Conservation (phyloP, 2,113 vertebrate genomes). For the Cyrtonyx montezumae region DNA sequence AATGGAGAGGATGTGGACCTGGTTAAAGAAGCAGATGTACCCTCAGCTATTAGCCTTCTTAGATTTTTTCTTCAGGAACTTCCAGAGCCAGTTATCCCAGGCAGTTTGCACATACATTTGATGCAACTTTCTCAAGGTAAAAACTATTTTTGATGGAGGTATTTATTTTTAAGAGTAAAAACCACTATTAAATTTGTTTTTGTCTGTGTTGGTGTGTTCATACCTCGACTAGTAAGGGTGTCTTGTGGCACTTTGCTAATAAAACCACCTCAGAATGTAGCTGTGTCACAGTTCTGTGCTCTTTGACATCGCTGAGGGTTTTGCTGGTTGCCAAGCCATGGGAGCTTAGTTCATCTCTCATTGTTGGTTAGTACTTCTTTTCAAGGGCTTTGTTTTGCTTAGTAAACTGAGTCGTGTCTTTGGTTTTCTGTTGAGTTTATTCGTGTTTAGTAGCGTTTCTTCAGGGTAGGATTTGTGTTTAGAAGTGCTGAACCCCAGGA, state of each 20-base stretch:
- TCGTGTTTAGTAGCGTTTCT: not conserved
- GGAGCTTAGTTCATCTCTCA: not conserved
- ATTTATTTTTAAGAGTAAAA: not conserved
- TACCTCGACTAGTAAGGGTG: not conserved
- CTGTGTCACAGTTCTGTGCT: not conserved
- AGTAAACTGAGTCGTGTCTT: not conserved
- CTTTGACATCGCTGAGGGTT: not conserved
- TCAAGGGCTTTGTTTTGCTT: not conserved
- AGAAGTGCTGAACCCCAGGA: not conserved
- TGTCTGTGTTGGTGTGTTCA: not conserved
- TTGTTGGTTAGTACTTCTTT: not conserved
- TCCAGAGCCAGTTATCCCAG: slow-evolving; percentile 94
- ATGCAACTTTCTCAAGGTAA: slow-evolving; percentile 95
- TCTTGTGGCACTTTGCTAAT: not conserved
- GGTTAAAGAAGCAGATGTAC: slow-evolving; percentile 95
- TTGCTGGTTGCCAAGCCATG: not conserved
- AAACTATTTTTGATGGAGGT: not conserved
- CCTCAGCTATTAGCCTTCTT: slow-evolving; percentile 95
- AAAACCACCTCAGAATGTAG: not conserved
- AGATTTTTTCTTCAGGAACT: slow-evolving; percentile 98
- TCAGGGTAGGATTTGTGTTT: not conserved
- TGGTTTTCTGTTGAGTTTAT: not conserved
- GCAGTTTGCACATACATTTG: slow-evolving; percentile 89
- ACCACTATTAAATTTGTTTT: not conserved
- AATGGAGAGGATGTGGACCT: slow-evolving; percentile 95